Conservation (phyloP, 2,797 vertebrate genomes). For the Acanthornis magna region DNA sequence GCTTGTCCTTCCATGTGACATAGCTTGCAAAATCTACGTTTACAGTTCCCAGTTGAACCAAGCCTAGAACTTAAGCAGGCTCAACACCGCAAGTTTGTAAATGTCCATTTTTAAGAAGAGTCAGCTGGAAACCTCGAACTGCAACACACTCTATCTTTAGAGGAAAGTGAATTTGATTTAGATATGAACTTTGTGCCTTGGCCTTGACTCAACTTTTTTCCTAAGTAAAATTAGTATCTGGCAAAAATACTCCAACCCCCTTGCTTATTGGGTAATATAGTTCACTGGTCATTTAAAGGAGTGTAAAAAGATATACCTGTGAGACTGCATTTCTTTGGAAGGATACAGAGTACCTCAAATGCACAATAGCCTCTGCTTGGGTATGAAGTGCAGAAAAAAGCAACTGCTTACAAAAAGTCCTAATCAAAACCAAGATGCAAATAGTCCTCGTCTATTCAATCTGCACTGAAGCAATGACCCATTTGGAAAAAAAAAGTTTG, state of each 20-base stretch:
- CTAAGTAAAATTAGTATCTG: conserved; percentile 38
- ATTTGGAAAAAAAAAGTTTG: conserved; percentile 64
- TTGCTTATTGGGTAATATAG: conserved; percentile 32
- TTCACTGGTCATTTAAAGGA: conserved; percentile 14
- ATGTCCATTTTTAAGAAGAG: not conserved
- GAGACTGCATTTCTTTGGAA: conserved; percentile 38
- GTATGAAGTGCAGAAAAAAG: not conserved
- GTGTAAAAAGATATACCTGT: conserved; percentile 36
- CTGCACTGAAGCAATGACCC: conserved; percentile 57
- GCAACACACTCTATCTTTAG: not conserved
- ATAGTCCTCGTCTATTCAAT: conserved; percentile 19
- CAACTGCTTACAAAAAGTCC: conserved; percentile 2
- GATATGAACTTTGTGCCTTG: conserved; percentile 40
- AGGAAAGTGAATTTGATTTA: conserved; percentile 29
- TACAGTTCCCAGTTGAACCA: not conserved
- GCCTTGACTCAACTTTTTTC: not conserved
- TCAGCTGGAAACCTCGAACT: not conserved
- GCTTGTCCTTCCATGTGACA: not conserved
- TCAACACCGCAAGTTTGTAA: not conserved
- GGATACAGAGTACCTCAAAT: not conserved
- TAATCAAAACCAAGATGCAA: conserved; percentile 51
- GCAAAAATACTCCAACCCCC: conserved; percentile 9
- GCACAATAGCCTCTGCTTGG: not conserved
- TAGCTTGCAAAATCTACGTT: not conserved
- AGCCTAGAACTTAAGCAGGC: not conserved